Evolutionary conservation across 2,113 vertebrate genomes (phyloP).

Genomic region (Datnioides undecimradiatus): DNA sequence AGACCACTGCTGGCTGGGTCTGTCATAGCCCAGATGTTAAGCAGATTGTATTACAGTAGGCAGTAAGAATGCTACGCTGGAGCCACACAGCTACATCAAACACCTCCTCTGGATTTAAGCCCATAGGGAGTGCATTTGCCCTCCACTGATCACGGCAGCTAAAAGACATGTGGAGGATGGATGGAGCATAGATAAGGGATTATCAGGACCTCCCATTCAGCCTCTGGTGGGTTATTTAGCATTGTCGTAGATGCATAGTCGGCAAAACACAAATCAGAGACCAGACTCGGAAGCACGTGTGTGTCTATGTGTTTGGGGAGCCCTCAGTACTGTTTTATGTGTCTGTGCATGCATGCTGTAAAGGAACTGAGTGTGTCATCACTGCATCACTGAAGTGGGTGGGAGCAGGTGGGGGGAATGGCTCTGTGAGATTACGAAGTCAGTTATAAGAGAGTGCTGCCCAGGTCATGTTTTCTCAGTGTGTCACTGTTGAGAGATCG

Average conservation of each 20-base stretch:
- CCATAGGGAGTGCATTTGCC: slow-evolving; percentile 3
- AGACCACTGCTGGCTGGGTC: slow-evolving; percentile 37
- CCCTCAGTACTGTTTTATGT: slow-evolving; percentile 12
- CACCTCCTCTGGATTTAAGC: slow-evolving; percentile 63
- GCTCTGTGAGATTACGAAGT: slow-evolving; percentile 28
- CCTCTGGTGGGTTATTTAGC: neutral
- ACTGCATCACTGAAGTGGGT: slow-evolving; percentile 64
- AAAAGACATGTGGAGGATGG: slow-evolving; percentile 18
- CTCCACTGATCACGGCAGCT: slow-evolving; percentile 13
- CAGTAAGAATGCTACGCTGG: slow-evolving; percentile 74
- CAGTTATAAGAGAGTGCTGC: slow-evolving; percentile 70
- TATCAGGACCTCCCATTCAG: slow-evolving; percentile 28
- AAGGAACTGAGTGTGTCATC: slow-evolving; percentile 20
- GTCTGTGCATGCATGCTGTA: neutral
- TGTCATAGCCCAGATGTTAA: slow-evolving; percentile 71
- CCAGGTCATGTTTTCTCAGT: slow-evolving; percentile 58
- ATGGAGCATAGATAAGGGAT: slow-evolving; percentile 18
- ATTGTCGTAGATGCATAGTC: slow-evolving; percentile 4
- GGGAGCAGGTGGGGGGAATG: slow-evolving; percentile 70
- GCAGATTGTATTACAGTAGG: slow-evolving; percentile 81
- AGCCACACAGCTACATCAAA: slow-evolving; percentile 72
- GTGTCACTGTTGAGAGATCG: slow-evolving; percentile 46
- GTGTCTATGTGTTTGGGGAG: slow-evolving; percentile 12
- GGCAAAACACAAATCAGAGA: neutral
- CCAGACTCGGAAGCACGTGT: neutral